These are phyloP conservation scores for Clanis bilineata DNA, from an alignment of 2,888 invertebrate species.

Conservation along the genomic window DNA sequence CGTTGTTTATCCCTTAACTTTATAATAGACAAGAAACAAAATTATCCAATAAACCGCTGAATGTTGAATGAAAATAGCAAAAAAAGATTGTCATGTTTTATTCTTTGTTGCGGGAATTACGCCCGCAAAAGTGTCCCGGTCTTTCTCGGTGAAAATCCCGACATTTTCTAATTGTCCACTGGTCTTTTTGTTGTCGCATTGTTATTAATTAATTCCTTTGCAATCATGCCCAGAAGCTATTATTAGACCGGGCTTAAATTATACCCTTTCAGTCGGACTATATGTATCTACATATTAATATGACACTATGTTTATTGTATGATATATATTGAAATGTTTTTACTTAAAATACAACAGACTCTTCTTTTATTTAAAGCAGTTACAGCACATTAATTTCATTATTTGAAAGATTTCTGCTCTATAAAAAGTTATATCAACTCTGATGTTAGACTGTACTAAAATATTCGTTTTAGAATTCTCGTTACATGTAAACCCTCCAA, in stretches of 20 bases:
- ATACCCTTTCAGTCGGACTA: not conserved
- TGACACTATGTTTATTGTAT: not conserved
- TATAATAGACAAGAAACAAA: not conserved
- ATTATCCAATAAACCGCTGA: not conserved
- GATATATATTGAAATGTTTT: too few species aligned
- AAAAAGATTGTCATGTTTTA: not conserved
- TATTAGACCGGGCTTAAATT: not conserved
- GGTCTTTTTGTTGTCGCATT: not conserved
- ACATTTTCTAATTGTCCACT: not conserved
- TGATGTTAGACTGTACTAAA: too few species aligned
- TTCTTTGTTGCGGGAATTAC: not conserved
- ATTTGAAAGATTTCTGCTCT: too few species aligned
- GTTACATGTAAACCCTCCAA: too few species aligned
- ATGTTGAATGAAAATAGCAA: not conserved
- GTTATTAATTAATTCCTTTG: slow-evolving; percentile 5
- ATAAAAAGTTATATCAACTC: too few species aligned
- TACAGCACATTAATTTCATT: too few species aligned
- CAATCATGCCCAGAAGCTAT: not conserved
- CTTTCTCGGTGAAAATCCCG: not conserved
- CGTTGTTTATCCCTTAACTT: not conserved
- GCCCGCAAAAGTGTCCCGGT: not conserved
- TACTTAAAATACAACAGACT: too few species aligned
- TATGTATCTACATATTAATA: not conserved
- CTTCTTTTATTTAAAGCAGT: too few species aligned
- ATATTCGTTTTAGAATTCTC: too few species aligned